A percentile compares a stretch with the other conserved stretches of the same genome.
Evolutionary conservation across 2,888 invertebrate species (phyloP).

Genomic region (Enchytraeus crypticus): DNA sequence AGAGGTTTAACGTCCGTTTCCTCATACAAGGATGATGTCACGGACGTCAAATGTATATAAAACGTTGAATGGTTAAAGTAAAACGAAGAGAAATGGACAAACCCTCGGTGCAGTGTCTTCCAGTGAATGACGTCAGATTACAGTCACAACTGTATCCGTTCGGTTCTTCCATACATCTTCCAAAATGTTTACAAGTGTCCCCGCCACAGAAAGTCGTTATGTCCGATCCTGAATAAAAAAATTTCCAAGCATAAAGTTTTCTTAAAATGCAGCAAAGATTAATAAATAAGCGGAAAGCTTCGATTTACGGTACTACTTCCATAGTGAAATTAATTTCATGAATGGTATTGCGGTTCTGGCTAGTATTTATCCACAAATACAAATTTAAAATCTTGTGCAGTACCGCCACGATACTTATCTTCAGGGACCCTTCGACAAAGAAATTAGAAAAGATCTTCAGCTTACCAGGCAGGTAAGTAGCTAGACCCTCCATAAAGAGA

Average conservation of each 20-base stretch:
- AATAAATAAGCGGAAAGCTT: neutral
- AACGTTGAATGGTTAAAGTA: neutral
- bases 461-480: too few relatives aligned
- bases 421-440: too few relatives aligned
- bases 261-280: neutral
- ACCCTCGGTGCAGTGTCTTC: conserved; percentile 36
- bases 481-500: too few relatives aligned
- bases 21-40: too few relatives aligned
- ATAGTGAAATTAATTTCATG: neutral
- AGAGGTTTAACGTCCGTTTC: too few relatives aligned
- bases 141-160: conserved; percentile 36
- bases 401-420: too few relatives aligned
- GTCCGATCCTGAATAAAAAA: conserved; percentile 4
- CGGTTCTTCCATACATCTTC: conserved; percentile 30
- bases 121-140: conserved; percentile 37
- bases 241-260: neutral
- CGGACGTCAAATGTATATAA: too few relatives aligned
- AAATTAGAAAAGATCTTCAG: too few relatives aligned
- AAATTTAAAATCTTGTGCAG: too few relatives aligned
- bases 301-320: too few relatives aligned
- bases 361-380: too few relatives aligned
- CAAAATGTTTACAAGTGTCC: conserved; percentile 32
- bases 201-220: conserved; percentile 23
- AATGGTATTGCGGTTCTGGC: neutral
- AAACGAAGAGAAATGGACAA: conserved; percentile 8